These are phyloP conservation scores for Actenoides hombroni DNA, from an alignment of 2,113 vertebrate genomes.

Conservation along the genomic window DNA sequence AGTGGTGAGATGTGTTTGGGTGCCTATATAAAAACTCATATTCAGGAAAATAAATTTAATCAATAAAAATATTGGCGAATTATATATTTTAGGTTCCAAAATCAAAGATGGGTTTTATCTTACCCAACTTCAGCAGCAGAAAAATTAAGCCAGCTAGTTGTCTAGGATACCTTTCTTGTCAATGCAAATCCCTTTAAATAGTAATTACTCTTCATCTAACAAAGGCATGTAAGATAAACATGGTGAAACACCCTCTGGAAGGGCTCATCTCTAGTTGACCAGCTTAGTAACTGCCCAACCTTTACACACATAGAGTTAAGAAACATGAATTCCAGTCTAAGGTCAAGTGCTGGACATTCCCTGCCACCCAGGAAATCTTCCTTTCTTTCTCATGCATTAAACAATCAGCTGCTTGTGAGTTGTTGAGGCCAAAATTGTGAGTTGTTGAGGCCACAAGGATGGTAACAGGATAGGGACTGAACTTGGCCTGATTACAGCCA, in stretches of 20 bases:
- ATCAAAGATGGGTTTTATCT: not conserved
- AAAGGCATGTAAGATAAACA: not conserved
- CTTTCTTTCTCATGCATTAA: not conserved
- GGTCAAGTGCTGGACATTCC: not conserved
- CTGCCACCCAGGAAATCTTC: not conserved
- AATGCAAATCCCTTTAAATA: not conserved
- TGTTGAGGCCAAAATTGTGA: not conserved
- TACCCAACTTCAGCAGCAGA: not conserved
- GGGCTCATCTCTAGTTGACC: not conserved
- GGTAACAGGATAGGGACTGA: not conserved
- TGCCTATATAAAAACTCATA: not conserved
- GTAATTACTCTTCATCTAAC: not conserved
- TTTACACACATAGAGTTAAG: not conserved
- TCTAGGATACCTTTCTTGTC: not conserved
- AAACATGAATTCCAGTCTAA: not conserved
- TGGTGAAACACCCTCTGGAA: not conserved
- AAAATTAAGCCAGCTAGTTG: not conserved
- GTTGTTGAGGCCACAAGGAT: not conserved
- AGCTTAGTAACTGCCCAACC: not conserved
- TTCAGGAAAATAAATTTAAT: not conserved
- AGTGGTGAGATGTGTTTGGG: not conserved
- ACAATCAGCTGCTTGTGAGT: not conserved
- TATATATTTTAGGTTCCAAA: not conserved
- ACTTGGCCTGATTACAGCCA: not conserved
- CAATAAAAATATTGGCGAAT: not conserved